A percentile compares a stretch with the other conserved stretches of the same genome.
Conservation (phyloP, 2,888 invertebrate species). For the Neoaliturus tenellus region DNA sequence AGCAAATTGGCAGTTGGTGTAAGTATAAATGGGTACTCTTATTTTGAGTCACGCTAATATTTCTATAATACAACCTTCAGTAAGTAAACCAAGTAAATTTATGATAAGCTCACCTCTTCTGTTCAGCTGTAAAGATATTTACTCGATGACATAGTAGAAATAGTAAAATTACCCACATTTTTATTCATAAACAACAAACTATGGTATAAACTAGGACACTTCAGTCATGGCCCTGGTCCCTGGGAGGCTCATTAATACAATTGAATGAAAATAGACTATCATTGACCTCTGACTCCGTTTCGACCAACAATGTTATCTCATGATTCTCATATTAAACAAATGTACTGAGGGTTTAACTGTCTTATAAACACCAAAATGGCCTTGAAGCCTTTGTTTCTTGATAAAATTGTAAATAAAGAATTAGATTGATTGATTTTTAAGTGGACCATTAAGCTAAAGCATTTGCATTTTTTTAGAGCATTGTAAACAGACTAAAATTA, state of each 20-base stretch:
- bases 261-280: slow-evolving; percentile 2
- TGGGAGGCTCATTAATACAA: background rate
- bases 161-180: background rate
- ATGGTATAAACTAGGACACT: background rate
- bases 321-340: background rate
- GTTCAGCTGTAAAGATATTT: background rate
- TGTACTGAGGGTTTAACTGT: background rate
- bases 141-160: background rate
- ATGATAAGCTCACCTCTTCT: background rate
- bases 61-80: too few species aligned
- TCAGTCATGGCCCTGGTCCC: background rate
- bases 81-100: too few species aligned
- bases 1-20: too few species aligned
- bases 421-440: too few species aligned
- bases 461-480: too few species aligned
- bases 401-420: too few species aligned
- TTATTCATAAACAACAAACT: background rate
- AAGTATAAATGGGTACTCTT: too few species aligned
- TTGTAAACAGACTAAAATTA: too few species aligned
- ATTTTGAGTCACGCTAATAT: too few species aligned
- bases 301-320: background rate
- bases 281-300: slow-evolving; percentile 24
- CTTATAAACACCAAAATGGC: too few species aligned
- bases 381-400: too few species aligned
- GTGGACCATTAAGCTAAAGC: too few species aligned